Evolutionary conservation across 1,140 invertebrate genomes (phyloP).

Genomic region (Lineus longissimus): DNA sequence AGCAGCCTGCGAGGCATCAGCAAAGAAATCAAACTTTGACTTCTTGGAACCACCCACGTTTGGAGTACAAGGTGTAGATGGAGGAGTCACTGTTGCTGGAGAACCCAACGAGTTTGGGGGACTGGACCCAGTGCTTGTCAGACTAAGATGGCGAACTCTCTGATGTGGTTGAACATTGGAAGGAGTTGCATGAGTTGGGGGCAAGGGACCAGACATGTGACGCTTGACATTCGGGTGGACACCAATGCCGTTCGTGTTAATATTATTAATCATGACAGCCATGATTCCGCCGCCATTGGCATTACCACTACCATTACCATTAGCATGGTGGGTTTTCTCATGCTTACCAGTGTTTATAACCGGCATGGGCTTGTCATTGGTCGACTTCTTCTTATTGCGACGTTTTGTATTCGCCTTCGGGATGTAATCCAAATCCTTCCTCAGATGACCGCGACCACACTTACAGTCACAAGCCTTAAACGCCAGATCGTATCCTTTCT

Average conservation of each 20-base stretch:
- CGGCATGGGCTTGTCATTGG: constrained; percentile 60
- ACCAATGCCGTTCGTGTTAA: constrained; percentile 19
- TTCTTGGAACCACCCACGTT: constrained; percentile 55
- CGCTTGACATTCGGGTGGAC: constrained; percentile 17
- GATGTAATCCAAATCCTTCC: constrained; percentile 90
- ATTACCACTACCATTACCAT: constrained; percentile 26
- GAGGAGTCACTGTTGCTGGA: constrained; percentile 17
- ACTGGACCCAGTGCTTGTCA: constrained; percentile 39
- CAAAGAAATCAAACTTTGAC: constrained; percentile 74
- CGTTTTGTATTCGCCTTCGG: constrained; percentile 59
- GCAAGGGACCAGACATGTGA: constrained; percentile 24
- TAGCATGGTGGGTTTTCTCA: neutral
- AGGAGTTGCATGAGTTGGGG: too few relatives aligned
- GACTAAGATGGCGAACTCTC: constrained; percentile 31
- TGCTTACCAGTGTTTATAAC: constrained; percentile 20
- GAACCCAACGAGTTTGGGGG: constrained; percentile 35
- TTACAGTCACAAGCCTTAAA: constrained; percentile 76
- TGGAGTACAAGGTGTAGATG: constrained; percentile 25
- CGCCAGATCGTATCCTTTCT: constrained; percentile 92
- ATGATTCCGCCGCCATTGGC: constrained; percentile 32
- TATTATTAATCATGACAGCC: constrained; percentile 30
- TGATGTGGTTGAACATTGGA: constrained; percentile 14
- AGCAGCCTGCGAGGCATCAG: constrained; percentile 57
- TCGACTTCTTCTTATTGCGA: constrained; percentile 50
- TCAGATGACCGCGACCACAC: constrained; percentile 82